phyloP scores from a whole-genome alignment of 1,140 invertebrate genomes.

The Steinernema feltiae region DNA sequence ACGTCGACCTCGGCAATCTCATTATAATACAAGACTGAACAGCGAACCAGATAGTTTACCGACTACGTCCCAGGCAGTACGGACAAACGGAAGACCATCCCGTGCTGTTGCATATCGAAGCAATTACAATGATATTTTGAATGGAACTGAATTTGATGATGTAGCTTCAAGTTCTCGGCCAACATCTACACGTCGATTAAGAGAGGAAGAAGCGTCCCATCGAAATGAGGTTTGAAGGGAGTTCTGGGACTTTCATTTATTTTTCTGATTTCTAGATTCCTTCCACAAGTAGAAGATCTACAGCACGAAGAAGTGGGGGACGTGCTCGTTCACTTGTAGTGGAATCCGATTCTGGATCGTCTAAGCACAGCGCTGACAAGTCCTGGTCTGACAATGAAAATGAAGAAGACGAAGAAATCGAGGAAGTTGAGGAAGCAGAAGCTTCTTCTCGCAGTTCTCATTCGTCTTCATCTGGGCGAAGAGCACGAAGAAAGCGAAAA shows the following conservation, averaged over 20 bases:
- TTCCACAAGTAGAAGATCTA: neutral
- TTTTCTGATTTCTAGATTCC: too few species aligned
- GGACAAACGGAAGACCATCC: neutral
- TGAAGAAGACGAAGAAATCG: neutral
- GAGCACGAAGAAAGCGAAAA: neutral
- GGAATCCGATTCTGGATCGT: neutral
- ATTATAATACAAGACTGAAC: neutral
- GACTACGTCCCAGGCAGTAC: neutral
- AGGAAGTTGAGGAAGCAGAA: neutral
- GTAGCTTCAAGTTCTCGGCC: neutral
- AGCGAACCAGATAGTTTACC: neutral
- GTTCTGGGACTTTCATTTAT: too few species aligned
- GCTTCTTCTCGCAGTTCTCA: neutral
- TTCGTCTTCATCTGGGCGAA: neutral
- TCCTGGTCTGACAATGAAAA: neutral
- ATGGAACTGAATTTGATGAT: neutral
- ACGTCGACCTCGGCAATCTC: neutral
- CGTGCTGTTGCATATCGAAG: neutral
- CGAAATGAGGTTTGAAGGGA: too few species aligned
- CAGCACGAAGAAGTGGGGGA: neutral
- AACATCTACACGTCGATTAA: too few species aligned
- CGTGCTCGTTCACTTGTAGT: neutral
- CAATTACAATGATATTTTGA: neutral
- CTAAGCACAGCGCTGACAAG: neutral
- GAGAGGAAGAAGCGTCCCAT: too few species aligned